A percentile compares a stretch with the other conserved stretches of the same genome.
phyloP scores from a whole-genome alignment of 2,113 vertebrate genomes.

The Corythaixoides concolor region DNA sequence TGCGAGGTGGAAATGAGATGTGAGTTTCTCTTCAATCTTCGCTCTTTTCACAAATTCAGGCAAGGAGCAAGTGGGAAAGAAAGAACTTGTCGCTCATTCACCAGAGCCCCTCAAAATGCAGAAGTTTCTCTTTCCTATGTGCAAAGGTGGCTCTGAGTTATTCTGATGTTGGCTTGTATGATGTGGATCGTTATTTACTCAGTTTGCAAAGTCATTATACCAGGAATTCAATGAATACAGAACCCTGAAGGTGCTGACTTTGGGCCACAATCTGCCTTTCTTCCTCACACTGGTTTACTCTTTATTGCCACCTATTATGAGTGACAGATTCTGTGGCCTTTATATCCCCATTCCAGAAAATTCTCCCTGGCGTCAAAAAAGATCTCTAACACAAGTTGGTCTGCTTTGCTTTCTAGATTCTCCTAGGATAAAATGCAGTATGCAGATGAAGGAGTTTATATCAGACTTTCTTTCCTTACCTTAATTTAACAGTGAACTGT shows the following conservation, averaged over 20 bases:
- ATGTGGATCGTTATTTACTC: neutral
- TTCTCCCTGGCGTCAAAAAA: neutral
- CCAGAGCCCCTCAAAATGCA: neutral
- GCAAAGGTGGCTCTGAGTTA: neutral
- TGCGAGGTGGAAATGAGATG: neutral
- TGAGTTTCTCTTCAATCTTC: neutral
- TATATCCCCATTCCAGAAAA: neutral
- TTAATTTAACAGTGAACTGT: constrained; percentile 96
- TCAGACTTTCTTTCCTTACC: constrained; percentile 72
- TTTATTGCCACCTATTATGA: neutral
- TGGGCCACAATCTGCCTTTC: neutral
- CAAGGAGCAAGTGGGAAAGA: neutral
- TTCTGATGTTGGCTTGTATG: neutral
- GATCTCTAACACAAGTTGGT: neutral
- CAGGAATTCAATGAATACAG: neutral
- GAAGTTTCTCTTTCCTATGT: neutral
- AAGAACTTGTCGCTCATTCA: neutral
- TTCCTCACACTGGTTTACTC: neutral
- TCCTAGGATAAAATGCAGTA: neutral
- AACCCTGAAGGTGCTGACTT: neutral
- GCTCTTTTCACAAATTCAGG: neutral
- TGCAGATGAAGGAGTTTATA: neutral
- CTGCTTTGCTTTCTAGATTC: neutral
- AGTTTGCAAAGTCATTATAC: neutral
- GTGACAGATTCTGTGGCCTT: neutral